Evolutionary conservation across 2,113 vertebrate genomes (phyloP).

Genomic region (Odocoileus hemionus): DNA sequence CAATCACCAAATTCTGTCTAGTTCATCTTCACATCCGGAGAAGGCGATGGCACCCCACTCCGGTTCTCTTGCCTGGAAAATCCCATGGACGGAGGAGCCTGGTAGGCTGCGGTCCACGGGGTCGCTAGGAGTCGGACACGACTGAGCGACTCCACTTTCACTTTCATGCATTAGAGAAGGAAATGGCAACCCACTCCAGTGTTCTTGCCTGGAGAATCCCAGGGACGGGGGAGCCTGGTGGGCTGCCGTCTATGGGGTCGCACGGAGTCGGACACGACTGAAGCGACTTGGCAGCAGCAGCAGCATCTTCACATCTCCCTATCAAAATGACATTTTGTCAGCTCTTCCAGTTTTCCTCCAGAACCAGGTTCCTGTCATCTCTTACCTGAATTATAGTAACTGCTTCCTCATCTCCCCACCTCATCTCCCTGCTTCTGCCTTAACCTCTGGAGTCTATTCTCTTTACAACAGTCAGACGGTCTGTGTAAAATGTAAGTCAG

Average conservation of each 20-base stretch:
- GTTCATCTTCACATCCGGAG: no score
- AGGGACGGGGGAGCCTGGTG: background rate
- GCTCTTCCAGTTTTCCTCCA: background rate
- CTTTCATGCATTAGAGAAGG: background rate
- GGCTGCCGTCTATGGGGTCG: fast-evolving
- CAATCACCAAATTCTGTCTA: no score
- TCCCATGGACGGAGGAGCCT: no score
- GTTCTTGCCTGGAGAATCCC: background rate
- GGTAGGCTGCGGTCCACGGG: no score
- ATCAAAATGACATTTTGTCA: background rate
- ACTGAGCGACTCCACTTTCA: no score
- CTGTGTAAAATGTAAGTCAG: background rate
- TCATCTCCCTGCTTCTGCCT: background rate
- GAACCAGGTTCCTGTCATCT: background rate
- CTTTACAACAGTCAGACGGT: background rate
- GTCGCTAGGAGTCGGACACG: no score
- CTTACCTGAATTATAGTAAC: background rate
- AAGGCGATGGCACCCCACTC: no score
- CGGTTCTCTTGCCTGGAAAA: no score
- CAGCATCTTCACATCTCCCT: background rate
- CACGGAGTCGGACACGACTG: background rate
- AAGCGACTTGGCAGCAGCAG: no score
- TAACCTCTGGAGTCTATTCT: background rate
- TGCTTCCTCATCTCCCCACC: background rate
- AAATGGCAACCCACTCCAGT: background rate